A percentile compares a stretch with the other conserved stretches of the same genome.
phyloP scores from a whole-genome alignment of 2,797 vertebrate species.

The Onychomys torridus region DNA sequence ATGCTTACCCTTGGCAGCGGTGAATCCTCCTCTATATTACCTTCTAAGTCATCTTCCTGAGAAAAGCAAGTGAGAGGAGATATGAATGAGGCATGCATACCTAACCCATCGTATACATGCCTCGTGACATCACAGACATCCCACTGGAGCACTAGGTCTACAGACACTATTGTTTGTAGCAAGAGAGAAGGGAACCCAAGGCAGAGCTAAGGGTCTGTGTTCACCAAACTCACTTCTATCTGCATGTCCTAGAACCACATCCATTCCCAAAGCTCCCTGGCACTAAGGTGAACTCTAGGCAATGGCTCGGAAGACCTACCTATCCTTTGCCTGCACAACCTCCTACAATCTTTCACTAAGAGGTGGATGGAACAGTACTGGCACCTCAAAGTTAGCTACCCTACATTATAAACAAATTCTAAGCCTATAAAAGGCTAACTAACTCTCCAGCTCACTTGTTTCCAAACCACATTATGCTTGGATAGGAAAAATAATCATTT shows the following conservation, averaged over 20 bases:
- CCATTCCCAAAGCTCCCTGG: background rate
- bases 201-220: background rate
- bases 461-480: background rate
- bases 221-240: background rate
- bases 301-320: background rate
- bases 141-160: background rate
- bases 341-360: background rate
- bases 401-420: background rate
- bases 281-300: background rate
- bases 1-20: background rate
- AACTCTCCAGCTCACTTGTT: background rate
- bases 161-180: background rate
- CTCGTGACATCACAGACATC: background rate
- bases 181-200: background rate
- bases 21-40: background rate
- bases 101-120: background rate
- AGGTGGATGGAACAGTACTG: background rate
- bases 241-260: background rate
- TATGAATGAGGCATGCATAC: background rate
- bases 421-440: background rate
- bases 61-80: constrained; percentile 28
- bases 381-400: background rate
- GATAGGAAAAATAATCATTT: background rate
- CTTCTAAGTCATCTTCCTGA: background rate
- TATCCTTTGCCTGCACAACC: background rate